Percentiles rank a stretch among this genome's conserved stretches.
Evolutionary conservation across 2,113 vertebrate species (phyloP).

Genomic region (Prunella himalayana): DNA sequence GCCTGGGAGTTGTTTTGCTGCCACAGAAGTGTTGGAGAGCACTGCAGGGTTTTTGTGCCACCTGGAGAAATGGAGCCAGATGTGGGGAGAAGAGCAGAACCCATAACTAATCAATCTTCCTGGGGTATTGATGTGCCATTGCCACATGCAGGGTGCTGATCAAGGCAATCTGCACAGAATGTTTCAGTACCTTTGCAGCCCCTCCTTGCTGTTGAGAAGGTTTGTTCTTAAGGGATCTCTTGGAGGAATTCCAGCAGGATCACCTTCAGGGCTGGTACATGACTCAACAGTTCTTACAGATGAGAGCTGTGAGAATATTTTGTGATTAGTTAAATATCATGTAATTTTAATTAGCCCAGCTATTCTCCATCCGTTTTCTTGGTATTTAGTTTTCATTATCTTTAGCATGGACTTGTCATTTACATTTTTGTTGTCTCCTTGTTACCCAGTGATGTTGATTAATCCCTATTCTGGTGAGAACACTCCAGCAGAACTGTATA

Average conservation of each 20-base stretch:
- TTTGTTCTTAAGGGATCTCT: not conserved
- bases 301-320: not conserved
- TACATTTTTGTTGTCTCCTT: not conserved
- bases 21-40: not conserved
- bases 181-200: not conserved
- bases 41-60: not conserved
- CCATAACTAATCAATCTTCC: not conserved
- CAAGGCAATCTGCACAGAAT: not conserved
- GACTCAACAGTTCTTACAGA: not conserved
- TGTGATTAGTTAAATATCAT: not conserved
- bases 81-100: not conserved
- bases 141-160: not conserved
- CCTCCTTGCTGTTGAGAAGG: accelerated
- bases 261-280: not conserved
- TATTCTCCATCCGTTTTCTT: not conserved
- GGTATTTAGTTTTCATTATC: not conserved
- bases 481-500: accelerated
- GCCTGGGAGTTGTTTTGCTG: not conserved
- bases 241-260: not conserved
- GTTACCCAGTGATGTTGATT: not conserved
- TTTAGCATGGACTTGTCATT: not conserved
- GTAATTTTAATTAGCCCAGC: not conserved
- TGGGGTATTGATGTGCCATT: not conserved
- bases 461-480: not conserved
- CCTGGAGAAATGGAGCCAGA: not conserved